Conservation (phyloP, 2,113 vertebrate species). For the Istiophorus platypterus region DNA sequence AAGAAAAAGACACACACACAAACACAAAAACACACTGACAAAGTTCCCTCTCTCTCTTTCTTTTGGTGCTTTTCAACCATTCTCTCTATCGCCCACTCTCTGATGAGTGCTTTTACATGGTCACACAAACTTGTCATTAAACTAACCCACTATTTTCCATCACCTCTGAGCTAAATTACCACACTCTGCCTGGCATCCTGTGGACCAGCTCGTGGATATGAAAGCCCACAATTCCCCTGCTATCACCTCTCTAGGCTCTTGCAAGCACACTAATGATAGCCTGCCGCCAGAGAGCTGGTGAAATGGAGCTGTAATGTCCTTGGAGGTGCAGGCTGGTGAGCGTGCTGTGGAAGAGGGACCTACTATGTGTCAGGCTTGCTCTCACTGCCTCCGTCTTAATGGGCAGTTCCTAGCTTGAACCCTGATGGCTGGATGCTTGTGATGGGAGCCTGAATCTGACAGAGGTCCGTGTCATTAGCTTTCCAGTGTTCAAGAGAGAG, state of each 20-base stretch:
- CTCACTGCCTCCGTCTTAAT: slow-evolving; percentile 64
- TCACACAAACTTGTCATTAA: slow-evolving; percentile 83
- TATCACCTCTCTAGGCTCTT: slow-evolving; percentile 79
- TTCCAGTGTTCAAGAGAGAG: slow-evolving; percentile 43
- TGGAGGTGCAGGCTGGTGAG: slow-evolving; percentile 75
- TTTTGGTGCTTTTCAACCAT: slow-evolving; percentile 55
- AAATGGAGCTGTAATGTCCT: slow-evolving; percentile 81
- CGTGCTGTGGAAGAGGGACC: slow-evolving; percentile 61
- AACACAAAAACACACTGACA: slow-evolving; percentile 18
- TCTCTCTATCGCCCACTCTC: slow-evolving; percentile 70
- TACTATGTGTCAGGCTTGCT: slow-evolving; percentile 56
- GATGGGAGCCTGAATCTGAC: slow-evolving; percentile 71
- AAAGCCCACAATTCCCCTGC: slow-evolving; percentile 84
- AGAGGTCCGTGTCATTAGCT: slow-evolving; percentile 69
- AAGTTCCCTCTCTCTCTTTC: slow-evolving; percentile 35
- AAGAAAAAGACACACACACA: slow-evolving; percentile 14
- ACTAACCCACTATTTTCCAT: slow-evolving; percentile 80
- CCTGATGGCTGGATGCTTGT: slow-evolving; percentile 64
- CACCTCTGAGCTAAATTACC: slow-evolving; percentile 81
- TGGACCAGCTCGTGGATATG: slow-evolving; percentile 78
- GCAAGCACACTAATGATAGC: slow-evolving; percentile 83
- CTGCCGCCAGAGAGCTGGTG: slow-evolving; percentile 78
- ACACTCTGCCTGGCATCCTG: slow-evolving; percentile 74
- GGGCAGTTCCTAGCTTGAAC: slow-evolving; percentile 70
- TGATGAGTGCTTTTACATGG: slow-evolving; percentile 80